Evolutionary conservation across 2,113 vertebrate species (phyloP), one percentile per base, ranked within the genome.

Genomic region (Nerophis ophidion): DNA sequence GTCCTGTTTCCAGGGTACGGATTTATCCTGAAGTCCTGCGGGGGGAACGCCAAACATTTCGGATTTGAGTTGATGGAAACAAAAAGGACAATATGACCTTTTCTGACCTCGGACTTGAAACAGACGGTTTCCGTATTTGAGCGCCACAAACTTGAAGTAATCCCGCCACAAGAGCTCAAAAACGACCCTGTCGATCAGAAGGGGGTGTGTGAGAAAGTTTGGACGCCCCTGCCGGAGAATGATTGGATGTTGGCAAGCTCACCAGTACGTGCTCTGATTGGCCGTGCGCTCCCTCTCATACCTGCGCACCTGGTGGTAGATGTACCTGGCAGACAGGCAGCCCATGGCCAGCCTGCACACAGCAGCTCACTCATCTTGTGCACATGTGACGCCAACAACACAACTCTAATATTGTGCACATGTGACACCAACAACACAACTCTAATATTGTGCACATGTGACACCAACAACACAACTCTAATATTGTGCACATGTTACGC

Each of bases 111-210:
- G 77, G 4, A 83, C 1, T 2, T 89, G 85, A 81, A 93, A 94
- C 68, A 94, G 81, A 74, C 75, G 84, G 57, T 77, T 84, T 76
- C 91, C 89, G 0, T 90, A 93, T 74, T 93, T 94, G 51, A 90
- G 67, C 46, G 70, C 89, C 59, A 94, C 89, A 61, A 92, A 93
- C 56, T 72, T 88, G 61, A 94, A 92, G 69, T 92, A 94, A 82
- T 93, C 91, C 48, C 92, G 81, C 92, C 91, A 93, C 8, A 91
- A 48, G 61, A 94, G 90, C n/a, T 93, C 91, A 86, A 93, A 94
- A 61, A 93, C 82, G 12, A 93, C 89, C 92, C 92, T 93, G 70
- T 16, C 7, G 12, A 76, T n/a, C 10, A 81, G 66, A 74, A 14
- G 0, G 51, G 34, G 4, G 10, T 48, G 16, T 26, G 26, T 3